Evolutionary conservation across 2,888 invertebrate genomes (phyloP).

Genomic region (Cistogaster globosa): DNA sequence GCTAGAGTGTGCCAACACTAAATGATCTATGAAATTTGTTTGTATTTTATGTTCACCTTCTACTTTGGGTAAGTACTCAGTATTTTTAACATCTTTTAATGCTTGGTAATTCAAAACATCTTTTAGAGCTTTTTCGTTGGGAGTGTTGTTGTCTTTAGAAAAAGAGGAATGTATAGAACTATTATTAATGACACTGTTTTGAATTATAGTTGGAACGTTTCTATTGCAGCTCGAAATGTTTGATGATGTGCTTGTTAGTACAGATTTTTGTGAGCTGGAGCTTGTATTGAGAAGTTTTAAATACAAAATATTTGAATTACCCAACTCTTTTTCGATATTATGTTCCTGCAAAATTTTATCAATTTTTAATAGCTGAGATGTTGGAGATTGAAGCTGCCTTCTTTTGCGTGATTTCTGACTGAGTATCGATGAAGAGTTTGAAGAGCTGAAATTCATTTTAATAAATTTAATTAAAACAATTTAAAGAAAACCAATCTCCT

Average conservation of each 20-base stretch:
- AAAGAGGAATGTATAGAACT: background rate
- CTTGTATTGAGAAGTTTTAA: conserved; percentile 66
- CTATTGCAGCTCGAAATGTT: conserved; percentile 26
- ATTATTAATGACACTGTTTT: conserved; percentile 26
- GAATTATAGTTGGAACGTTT: conserved; percentile 32
- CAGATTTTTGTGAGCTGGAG: conserved; percentile 49
- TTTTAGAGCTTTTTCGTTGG: conserved; percentile 38
- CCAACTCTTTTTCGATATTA: conserved; percentile 65
- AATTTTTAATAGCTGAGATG: conserved; percentile 71
- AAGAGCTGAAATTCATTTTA: conserved; percentile 15
- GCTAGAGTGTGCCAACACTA: conserved; percentile 77
- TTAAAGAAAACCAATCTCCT: too few relatives aligned
- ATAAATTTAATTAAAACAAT: conserved; percentile 4
- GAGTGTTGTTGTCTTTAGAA: conserved; percentile 41
- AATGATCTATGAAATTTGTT: conserved; percentile 74
- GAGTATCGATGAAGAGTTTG: conserved; percentile 28
- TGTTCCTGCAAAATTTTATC: conserved; percentile 69
- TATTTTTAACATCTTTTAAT: conserved; percentile 52
- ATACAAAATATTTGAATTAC: conserved; percentile 71
- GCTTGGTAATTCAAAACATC: conserved; percentile 45
- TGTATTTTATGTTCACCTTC: conserved; percentile 70
- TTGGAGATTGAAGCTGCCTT: conserved; percentile 70
- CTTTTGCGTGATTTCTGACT: conserved; percentile 45
- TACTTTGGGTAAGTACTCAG: conserved; percentile 58
- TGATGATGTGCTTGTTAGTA: conserved; percentile 9